phyloP scores from a whole-genome alignment of 2,113 vertebrate genomes.

The Gnathonemus echidnorhynchus region DNA sequence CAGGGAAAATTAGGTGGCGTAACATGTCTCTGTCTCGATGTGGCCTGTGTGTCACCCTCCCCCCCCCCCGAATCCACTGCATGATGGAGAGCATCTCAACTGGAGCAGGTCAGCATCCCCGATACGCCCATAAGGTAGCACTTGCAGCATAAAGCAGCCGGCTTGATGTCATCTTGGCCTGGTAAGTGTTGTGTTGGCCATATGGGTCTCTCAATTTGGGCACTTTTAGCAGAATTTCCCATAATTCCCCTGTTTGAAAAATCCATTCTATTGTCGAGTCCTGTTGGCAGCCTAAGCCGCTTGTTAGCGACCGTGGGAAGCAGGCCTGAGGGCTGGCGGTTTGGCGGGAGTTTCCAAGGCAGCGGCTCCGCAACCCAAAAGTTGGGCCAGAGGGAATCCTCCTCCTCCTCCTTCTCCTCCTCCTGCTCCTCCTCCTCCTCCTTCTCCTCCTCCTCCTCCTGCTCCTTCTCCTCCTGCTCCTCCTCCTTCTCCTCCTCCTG shows the following conservation, averaged over 20 bases:
- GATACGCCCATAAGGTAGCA: background rate
- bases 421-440: background rate
- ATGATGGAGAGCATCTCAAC: background rate
- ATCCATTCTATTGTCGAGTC: background rate
- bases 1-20: background rate
- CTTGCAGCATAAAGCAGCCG: background rate
- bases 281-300: background rate
- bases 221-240: background rate
- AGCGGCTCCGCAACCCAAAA: background rate
- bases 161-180: background rate
- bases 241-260: background rate
- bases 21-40: background rate
- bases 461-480: background rate
- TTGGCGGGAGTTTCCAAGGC: background rate
- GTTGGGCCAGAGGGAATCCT: background rate
- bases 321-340: background rate
- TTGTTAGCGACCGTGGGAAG: background rate
- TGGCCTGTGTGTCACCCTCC: background rate
- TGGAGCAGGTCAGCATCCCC: background rate
- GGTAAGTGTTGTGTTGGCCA: background rate
- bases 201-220: background rate
- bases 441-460: background rate
- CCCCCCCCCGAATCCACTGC: background rate
- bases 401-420: background rate
- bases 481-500: background rate